phyloP scores from a whole-genome alignment of 2,888 invertebrate genomes.

The Stomorhina lunata region DNA sequence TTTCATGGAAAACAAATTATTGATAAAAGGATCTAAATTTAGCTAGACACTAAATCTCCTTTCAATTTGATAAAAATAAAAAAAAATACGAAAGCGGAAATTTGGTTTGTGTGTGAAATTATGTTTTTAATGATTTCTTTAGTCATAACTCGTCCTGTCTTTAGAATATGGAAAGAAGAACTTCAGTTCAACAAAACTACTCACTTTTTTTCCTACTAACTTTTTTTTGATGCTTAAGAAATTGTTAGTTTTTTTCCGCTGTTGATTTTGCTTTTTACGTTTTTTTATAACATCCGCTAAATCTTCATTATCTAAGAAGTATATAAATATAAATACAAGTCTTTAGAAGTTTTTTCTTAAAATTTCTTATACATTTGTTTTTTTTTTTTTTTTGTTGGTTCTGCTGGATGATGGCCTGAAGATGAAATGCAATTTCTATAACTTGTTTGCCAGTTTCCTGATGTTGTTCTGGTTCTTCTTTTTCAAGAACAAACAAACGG shows the following conservation, averaged over 20 bases:
- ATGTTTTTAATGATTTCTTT: slow-evolving; percentile 29
- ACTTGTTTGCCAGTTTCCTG: slow-evolving; percentile 52
- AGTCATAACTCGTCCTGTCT: slow-evolving; percentile 35
- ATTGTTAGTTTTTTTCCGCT: slow-evolving; percentile 27
- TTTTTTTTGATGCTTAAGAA: slow-evolving; percentile 33
- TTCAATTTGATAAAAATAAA: too few relatives aligned
- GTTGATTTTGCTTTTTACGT: too few relatives aligned
- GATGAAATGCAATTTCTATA: slow-evolving; percentile 52
- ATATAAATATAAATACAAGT: not conserved
- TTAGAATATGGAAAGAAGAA: too few relatives aligned
- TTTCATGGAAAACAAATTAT: too few relatives aligned
- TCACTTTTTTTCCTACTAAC: slow-evolving; percentile 9
- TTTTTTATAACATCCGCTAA: slow-evolving; percentile 47
- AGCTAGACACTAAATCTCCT: too few relatives aligned
- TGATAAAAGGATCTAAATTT: too few relatives aligned
- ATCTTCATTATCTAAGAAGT: slow-evolving; percentile 45
- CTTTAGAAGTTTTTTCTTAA: not conserved
- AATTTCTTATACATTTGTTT: not conserved
- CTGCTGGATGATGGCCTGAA: too few relatives aligned
- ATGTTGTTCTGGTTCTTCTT: slow-evolving; percentile 13
- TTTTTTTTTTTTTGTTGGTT: not conserved
- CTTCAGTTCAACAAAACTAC: too few relatives aligned
- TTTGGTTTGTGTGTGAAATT: slow-evolving; percentile 13
- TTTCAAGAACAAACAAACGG: not conserved
- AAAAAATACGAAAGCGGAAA: slow-evolving; percentile 41